Conservation (phyloP, 2,888 invertebrate genomes). For the Drosophila algonquin region DNA sequence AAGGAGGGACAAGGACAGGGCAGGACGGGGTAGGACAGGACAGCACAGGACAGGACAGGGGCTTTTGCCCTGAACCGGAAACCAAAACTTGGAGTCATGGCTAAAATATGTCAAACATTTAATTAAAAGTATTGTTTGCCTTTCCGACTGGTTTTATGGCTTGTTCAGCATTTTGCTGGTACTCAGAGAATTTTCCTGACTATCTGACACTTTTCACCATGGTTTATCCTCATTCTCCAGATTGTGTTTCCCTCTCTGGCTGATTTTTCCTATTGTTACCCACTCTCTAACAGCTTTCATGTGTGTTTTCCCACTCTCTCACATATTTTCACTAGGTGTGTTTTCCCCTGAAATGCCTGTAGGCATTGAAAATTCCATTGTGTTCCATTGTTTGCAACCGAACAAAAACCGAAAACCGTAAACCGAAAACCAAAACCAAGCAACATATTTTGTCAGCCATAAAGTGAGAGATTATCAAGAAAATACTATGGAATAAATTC, state of each 20-base stretch:
- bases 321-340: neutral
- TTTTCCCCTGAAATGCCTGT: neutral
- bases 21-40: no score
- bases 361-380: neutral
- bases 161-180: neutral
- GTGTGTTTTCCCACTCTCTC: neutral
- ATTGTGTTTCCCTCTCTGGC: neutral
- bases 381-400: neutral
- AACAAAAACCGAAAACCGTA: neutral
- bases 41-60: no score
- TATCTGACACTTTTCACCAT: neutral
- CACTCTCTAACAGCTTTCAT: neutral
- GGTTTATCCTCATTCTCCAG: neutral
- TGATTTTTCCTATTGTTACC: neutral
- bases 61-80: neutral
- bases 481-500: slow-evolving; percentile 20
- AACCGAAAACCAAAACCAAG: neutral
- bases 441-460: slow-evolving; percentile 34
- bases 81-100: slow-evolving; percentile 16
- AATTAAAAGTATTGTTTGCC: slow-evolving; percentile 28
- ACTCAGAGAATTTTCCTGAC: neutral
- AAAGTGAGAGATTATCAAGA: slow-evolving; percentile 20
- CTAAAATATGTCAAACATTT: slow-evolving; percentile 14
- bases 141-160: neutral
- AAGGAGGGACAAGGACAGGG: neutral